Base-by-base conservation (phyloP, 1,140 invertebrate species). In the Calliopsis andreniformis region DNA sequence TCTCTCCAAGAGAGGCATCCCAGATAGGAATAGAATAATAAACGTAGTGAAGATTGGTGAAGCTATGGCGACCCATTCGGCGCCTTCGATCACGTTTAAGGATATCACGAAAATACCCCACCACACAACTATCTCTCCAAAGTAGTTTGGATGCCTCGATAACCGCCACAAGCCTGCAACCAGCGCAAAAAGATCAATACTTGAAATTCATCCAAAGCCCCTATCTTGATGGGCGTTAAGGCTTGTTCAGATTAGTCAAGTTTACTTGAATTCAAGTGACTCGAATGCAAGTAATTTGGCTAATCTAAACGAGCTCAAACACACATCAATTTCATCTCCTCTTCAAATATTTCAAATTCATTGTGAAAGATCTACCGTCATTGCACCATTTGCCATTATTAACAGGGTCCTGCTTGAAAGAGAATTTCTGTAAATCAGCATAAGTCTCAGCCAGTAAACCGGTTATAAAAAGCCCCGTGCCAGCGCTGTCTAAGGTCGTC, bases 121-220 rank as follows among this genome's bases (percentile, higher is more conserved):
- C 98, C 98, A 99, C 1, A 98, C 93, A 0, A 97, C 93, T 35
- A 99, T 97, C 92, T 99, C 98, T 1, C 98, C 98, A 91, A 98
- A 98, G 88, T 99, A 99, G 90, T 99, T 99, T 0, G 98, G 98
- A 92, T 98, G 98, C 69, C 98, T 94, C 0, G 97, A 98, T 18
- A 97, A 87, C 53, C 95, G 94, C 98, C 98, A 99, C 18, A 98
- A 91, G 18, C 97, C 96, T 96, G 79, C 63, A 89, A 86, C 73
- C 25, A 87, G 56, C 14, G 3, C 35, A 32, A 43, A 53, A 23
- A 23, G n/a, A 20, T 14, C 25, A 35, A 6, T 7, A 7, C 12
- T 20, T 47, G 1, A 39, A 58, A 14, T n/a, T n/a, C 16, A 49
- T 18, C n/a, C n/a, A n/a, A n/a, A n/a, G n/a, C n/a, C n/a, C n/a